Conservation (phyloP, 2,888 invertebrate genomes). For the Leptinotarsa haldemani region DNA sequence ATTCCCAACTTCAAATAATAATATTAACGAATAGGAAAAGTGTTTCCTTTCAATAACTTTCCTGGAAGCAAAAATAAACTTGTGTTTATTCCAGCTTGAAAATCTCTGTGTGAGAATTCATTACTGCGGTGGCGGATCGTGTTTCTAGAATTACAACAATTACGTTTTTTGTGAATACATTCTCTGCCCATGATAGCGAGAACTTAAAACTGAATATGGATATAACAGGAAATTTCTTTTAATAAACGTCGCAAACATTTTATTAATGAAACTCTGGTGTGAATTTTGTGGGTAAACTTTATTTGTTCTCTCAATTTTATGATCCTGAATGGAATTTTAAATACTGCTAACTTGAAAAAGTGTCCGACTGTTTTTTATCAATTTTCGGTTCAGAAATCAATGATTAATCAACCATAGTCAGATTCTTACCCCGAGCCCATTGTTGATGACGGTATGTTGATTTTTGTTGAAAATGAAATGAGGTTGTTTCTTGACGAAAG, state of each 20-base stretch:
- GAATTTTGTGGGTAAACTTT: slow-evolving; percentile 18
- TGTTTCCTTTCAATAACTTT: too few species aligned
- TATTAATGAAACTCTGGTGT: slow-evolving; percentile 14
- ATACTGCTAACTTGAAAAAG: neutral
- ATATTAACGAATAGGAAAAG: too few species aligned
- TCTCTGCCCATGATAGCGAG: slow-evolving; percentile 29
- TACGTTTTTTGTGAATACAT: slow-evolving; percentile 33
- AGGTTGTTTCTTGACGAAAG: too few species aligned
- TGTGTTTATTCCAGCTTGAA: neutral
- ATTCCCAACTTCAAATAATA: too few species aligned
- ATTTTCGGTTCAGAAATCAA: too few species aligned
- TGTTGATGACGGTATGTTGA: too few species aligned
- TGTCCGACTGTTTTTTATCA: too few species aligned
- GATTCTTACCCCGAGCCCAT: too few species aligned
- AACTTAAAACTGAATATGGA: slow-evolving; percentile 29
- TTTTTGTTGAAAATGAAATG: too few species aligned
- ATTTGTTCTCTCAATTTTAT: neutral
- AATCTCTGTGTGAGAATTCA: neutral
- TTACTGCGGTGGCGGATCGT: neutral
- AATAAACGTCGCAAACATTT: slow-evolving; percentile 37
- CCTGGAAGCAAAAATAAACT: too few species aligned
- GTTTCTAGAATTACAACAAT: slow-evolving; percentile 23
- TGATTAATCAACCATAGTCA: too few species aligned
- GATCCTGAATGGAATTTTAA: slow-evolving; percentile 33
- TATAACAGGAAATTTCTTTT: slow-evolving; percentile 35